Base-by-base conservation (phyloP, 2,888 invertebrate genomes). In the Chouioia cunea region DNA sequence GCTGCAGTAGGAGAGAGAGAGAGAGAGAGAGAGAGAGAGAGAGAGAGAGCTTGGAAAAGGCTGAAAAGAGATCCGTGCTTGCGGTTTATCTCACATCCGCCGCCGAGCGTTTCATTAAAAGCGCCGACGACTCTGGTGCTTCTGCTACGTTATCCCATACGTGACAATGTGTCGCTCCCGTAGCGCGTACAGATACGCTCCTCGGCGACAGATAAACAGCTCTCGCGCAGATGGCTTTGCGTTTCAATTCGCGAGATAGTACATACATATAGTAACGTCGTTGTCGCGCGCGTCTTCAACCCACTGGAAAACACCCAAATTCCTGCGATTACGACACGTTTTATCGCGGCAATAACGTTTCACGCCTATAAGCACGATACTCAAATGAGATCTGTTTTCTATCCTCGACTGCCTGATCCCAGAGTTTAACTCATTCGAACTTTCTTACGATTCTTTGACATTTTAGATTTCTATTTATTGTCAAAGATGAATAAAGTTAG, bases 81-180 rank as follows among this genome's bases (percentile, higher is more conserved):
- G 66, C 60, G 67, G 59, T 67, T 36, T 67, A 67, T 67, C 67
- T 67, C 59, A 22, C 53, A 67, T 60, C 60, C 67, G 67, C 14
- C n/a, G 62, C 44, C 20, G 23, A 52, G 52, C 54, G 65, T 70
- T 70, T 70, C 65, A 70, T 70, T 65, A 70, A 70, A 70, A 70
- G 53, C 52, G 46, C 69, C 67, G 43, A 54, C 62, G 56, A 47
- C 67, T 48, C 43, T 36, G 4, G 14, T 15, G 14, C 18, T 23
- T 20, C 47, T 15, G 12, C 47, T 20, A 15, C 59, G 2, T 1
- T 23, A 3, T 47, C 47, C n/a, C 23, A 18, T 59, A 46, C 65
- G 50, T 52, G 52, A 58, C 65, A 62, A 62, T 62, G 56, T 57
- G 53, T 18, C 56, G 44, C 50, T 18, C n/a, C 8, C 46, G 18